Conservation (phyloP, 2,113 vertebrate species). For the Perca fluviatilis region DNA sequence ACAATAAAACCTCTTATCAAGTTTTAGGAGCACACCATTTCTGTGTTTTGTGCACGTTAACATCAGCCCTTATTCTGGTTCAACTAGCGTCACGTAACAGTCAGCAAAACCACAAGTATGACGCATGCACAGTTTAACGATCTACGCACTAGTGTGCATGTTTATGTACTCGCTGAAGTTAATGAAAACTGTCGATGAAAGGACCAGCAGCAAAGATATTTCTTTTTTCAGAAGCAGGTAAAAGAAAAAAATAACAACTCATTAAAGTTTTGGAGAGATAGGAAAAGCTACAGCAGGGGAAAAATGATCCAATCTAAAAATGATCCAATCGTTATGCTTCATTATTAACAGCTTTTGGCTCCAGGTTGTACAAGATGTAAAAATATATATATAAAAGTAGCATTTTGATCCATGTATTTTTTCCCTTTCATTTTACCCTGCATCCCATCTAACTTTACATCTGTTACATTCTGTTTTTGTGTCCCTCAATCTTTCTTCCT, state of each 20-base stretch:
- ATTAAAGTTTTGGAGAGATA: neutral
- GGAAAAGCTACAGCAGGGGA: neutral
- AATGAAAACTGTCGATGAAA: neutral
- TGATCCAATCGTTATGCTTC: too few species aligned
- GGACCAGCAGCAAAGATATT: neutral
- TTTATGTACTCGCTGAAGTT: neutral
- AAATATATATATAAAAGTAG: neutral
- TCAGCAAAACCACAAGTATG: too few species aligned
- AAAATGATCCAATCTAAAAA: too few species aligned
- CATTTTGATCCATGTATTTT: neutral
- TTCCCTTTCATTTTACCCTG: neutral
- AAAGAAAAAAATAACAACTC: neutral
- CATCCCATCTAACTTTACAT: neutral
- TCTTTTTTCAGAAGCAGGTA: neutral
- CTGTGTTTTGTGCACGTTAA: too few species aligned
- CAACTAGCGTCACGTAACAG: too few species aligned
- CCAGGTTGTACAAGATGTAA: neutral
- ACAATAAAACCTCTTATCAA: too few species aligned
- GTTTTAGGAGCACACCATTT: too few species aligned
- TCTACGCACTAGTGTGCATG: neutral
- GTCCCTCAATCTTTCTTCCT: too few species aligned
- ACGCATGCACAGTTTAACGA: neutral
- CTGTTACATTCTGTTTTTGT: neutral
- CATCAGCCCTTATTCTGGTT: too few species aligned
- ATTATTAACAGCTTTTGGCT: neutral